These are phyloP conservation scores for Cheirogaleus major DNA, from an alignment of 2,797 vertebrate species.

Conservation along the genomic window DNA sequence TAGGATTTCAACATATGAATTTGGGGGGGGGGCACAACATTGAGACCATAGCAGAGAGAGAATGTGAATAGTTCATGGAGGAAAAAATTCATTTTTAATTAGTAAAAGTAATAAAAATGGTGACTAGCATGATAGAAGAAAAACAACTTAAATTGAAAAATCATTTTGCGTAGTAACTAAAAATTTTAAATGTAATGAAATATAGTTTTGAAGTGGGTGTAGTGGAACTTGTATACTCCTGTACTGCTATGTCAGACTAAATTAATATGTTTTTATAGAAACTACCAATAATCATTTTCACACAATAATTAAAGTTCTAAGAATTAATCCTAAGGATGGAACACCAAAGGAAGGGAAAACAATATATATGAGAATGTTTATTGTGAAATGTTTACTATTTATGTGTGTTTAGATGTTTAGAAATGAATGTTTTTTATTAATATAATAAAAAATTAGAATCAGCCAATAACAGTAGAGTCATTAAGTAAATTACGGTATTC, in stretches of 20 bases:
- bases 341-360: neutral
- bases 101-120: neutral
- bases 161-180: conserved; percentile 2
- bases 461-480: neutral
- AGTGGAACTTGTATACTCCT: neutral
- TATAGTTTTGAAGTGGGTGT: neutral
- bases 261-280: conserved; percentile 41
- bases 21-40: neutral
- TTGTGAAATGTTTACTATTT: neutral
- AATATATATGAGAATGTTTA: neutral
- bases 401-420: neutral
- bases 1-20: neutral
- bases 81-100: neutral
- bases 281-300: conserved; percentile 20
- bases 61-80: neutral
- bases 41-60: neutral
- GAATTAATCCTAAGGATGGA: conserved; percentile 26
- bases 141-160: conserved; percentile 31
- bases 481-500: neutral
- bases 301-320: neutral
- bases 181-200: conserved; percentile 19
- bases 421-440: neutral
- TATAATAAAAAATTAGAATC: conserved; percentile 13
- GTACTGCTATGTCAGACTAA: neutral
- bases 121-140: neutral